Conservation (phyloP, 2,888 invertebrate genomes). For the Meliscaeva auricollis region DNA sequence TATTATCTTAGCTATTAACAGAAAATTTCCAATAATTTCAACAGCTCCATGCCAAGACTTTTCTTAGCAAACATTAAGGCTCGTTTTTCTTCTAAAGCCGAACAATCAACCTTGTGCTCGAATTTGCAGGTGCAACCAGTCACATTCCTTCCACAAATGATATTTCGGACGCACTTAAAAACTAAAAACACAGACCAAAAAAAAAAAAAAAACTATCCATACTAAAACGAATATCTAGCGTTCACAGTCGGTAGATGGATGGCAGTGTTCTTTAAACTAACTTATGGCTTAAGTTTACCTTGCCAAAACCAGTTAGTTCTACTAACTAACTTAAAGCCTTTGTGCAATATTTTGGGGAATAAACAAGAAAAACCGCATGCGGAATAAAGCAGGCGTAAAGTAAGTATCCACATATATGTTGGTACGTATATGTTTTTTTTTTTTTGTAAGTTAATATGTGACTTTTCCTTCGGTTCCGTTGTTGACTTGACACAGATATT, state of each 20-base stretch:
- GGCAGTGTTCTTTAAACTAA: slow-evolving; percentile 9
- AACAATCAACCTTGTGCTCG: slow-evolving; percentile 46
- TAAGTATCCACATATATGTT: background rate
- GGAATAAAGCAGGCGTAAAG: slow-evolving; percentile 27
- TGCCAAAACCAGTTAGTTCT: slow-evolving; percentile 48
- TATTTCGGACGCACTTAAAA: slow-evolving; percentile 22
- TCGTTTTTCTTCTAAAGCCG: background rate
- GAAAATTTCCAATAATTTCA: background rate
- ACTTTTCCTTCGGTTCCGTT: slow-evolving; percentile 41
- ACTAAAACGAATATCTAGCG: slow-evolving; percentile 24
- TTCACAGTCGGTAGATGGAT: background rate
- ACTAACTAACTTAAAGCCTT: slow-evolving; percentile 15
- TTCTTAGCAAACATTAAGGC: background rate
- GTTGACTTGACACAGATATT: slow-evolving; percentile 60
- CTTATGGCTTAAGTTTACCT: slow-evolving; percentile 9
- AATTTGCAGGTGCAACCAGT: slow-evolving; percentile 36
- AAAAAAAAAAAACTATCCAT: slow-evolving; percentile 1
- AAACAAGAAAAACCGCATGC: slow-evolving; percentile 46
- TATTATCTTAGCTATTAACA: background rate
- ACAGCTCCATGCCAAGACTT: background rate
- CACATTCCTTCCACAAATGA: slow-evolving; percentile 39
- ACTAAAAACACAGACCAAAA: no score
- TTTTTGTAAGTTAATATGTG: slow-evolving; percentile 2
- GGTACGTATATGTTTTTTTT: background rate
- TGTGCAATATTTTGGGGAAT: slow-evolving; percentile 51